Evolutionary conservation across 2,888 invertebrate species (phyloP).

Genomic region (Sesia bembeciformis): DNA sequence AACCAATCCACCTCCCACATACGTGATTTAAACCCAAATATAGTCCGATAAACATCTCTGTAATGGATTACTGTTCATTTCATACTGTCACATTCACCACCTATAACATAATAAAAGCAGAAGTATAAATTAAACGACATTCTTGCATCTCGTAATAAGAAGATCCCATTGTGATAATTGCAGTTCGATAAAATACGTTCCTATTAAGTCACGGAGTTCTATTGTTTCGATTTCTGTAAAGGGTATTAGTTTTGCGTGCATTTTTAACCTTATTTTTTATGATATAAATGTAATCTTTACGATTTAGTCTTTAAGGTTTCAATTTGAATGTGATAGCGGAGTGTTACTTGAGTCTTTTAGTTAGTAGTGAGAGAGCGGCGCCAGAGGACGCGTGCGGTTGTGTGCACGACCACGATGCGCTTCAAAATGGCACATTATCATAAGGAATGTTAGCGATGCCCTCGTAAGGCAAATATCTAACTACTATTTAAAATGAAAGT

Average conservation of each 20-base stretch:
- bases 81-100: slow-evolving; percentile 32
- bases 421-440: slow-evolving; percentile 67
- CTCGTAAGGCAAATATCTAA: slow-evolving; percentile 32
- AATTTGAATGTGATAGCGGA: slow-evolving; percentile 3
- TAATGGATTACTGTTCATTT: slow-evolving; percentile 32
- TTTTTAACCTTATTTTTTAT: slow-evolving; percentile 7
- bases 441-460: slow-evolving; percentile 54
- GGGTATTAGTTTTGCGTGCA: slow-evolving; percentile 20
- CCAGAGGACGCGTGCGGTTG: slow-evolving; percentile 44
- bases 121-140: slow-evolving; percentile 31
- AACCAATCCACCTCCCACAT: slow-evolving; percentile 42
- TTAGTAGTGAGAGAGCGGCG: slow-evolving; percentile 25
- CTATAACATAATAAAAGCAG: slow-evolving; percentile 20
- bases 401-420: slow-evolving; percentile 41
- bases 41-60: slow-evolving; percentile 40
- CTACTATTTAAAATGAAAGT: slow-evolving; percentile 7
- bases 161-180: slow-evolving; percentile 19
- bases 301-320: slow-evolving; percentile 2
- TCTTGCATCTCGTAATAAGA: slow-evolving; percentile 32
- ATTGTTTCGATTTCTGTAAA: slow-evolving; percentile 27
- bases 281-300: neutral
- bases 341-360: slow-evolving; percentile 12
- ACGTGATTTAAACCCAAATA: slow-evolving; percentile 53
- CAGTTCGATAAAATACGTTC: slow-evolving; percentile 22
- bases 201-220: slow-evolving; percentile 26